Conservation (phyloP, 2,113 vertebrate species). For the Microtus oregoni region DNA sequence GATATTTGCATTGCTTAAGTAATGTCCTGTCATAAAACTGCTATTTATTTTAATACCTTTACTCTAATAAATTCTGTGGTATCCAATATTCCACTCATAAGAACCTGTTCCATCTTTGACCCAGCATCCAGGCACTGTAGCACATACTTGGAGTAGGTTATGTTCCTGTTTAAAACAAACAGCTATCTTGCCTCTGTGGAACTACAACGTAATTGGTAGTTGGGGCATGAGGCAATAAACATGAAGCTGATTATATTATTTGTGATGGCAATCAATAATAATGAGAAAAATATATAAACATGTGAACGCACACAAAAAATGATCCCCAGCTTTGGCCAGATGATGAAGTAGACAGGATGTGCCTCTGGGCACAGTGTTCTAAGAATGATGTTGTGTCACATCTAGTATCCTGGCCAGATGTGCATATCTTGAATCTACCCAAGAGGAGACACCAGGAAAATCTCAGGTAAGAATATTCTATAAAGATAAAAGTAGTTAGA, state of each 20-base stretch:
- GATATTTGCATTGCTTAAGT: conserved; percentile 1
- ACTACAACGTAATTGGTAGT: conserved; percentile 23
- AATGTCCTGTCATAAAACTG: background rate
- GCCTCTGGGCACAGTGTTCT: background rate
- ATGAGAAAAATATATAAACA: background rate
- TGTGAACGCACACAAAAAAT: background rate
- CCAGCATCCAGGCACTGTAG: background rate
- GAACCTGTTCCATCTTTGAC: background rate
- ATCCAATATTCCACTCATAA: background rate
- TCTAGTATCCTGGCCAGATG: background rate
- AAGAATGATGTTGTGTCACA: background rate
- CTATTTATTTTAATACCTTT: background rate
- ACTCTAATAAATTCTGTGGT: conserved; percentile 9
- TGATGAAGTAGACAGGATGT: background rate
- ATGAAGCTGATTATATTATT: background rate
- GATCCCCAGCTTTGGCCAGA: background rate
- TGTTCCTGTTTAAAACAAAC: conserved; percentile 1
- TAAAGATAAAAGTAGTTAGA: conserved; percentile 16
- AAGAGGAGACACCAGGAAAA: background rate
- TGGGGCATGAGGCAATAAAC: background rate
- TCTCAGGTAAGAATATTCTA: background rate
- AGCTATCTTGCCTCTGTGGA: background rate
- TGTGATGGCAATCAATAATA: background rate
- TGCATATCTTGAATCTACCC: background rate
- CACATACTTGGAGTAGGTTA: background rate